Conservation (phyloP, 2,888 invertebrate species). For the Apocheima hispidaria region DNA sequence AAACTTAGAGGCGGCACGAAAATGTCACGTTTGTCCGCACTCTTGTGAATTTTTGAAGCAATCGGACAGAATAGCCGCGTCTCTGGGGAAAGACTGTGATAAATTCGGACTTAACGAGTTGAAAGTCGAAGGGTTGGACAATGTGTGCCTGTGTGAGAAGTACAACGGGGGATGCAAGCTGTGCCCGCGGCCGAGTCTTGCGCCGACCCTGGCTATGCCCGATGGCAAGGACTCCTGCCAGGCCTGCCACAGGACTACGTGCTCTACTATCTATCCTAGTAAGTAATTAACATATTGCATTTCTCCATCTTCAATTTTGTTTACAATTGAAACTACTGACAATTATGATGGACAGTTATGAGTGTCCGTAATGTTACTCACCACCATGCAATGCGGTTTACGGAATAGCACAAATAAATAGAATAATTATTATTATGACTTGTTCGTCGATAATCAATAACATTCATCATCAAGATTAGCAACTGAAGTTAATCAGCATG, state of each 20-base stretch:
- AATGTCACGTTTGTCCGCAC: constrained; percentile 68
- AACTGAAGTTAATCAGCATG: too few species aligned
- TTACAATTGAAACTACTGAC: neutral
- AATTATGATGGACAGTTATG: too few species aligned
- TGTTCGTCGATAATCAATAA: neutral
- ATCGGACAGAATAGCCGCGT: constrained; percentile 65
- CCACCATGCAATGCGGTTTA: neutral
- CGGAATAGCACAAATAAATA: too few species aligned
- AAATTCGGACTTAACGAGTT: constrained; percentile 77
- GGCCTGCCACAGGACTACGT: constrained; percentile 63
- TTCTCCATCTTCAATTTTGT: neutral
- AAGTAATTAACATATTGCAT: constrained; percentile 49
- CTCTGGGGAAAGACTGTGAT: constrained; percentile 67
- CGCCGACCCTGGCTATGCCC: constrained; percentile 58
- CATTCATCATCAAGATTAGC: neutral
- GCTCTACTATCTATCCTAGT: constrained; percentile 67
- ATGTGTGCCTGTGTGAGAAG: constrained; percentile 76
- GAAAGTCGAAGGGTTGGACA: constrained; percentile 71
- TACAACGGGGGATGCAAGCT: constrained; percentile 81
- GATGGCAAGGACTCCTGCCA: constrained; percentile 69
- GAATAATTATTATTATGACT: neutral
- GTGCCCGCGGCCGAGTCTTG: constrained; percentile 68
- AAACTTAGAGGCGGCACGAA: constrained; percentile 59
- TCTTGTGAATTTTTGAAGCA: constrained; percentile 67
- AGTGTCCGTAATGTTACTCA: neutral